Conservation (phyloP, 2,113 vertebrate species). For the Machaerirhynchus nigripectus region DNA sequence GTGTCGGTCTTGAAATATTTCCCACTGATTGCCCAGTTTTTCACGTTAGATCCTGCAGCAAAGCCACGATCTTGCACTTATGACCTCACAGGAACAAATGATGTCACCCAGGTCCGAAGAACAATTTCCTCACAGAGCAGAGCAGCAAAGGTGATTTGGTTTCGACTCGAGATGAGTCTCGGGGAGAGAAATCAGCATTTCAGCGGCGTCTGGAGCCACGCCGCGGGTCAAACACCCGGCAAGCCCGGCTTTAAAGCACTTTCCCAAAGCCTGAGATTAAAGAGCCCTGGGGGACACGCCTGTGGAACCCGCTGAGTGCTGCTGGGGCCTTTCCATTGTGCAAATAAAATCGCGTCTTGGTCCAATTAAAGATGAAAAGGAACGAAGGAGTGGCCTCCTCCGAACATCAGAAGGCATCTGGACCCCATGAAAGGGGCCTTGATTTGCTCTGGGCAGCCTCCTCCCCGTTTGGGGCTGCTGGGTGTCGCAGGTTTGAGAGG, state of each 20-base stretch:
- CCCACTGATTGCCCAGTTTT: conserved; percentile 24
- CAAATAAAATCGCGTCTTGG: not conserved
- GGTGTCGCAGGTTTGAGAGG: not conserved
- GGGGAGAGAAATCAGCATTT: not conserved
- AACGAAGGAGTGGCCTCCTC: not conserved
- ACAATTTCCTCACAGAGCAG: not conserved
- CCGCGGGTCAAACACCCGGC: not conserved
- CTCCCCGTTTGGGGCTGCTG: not conserved
- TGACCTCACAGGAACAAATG: conserved; percentile 48
- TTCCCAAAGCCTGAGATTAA: not conserved
- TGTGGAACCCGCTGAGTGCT: not conserved
- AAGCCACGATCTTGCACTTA: conserved; percentile 16
- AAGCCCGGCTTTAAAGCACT: not conserved
- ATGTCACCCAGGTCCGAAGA: not conserved
- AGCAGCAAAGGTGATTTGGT: not conserved
- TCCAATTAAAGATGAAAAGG: conserved; percentile 56
- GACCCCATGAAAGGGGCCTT: not conserved
- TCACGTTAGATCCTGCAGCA: conserved; percentile 1
- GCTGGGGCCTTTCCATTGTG: not conserved
- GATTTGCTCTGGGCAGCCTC: not conserved
- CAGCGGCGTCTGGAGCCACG: not conserved
- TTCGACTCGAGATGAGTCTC: not conserved
- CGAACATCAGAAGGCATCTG: not conserved
- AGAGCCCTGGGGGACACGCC: not conserved
- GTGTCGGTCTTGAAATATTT: conserved; percentile 32